Conservation (phyloP, 2,888 invertebrate species). For the Erebia ligea region DNA sequence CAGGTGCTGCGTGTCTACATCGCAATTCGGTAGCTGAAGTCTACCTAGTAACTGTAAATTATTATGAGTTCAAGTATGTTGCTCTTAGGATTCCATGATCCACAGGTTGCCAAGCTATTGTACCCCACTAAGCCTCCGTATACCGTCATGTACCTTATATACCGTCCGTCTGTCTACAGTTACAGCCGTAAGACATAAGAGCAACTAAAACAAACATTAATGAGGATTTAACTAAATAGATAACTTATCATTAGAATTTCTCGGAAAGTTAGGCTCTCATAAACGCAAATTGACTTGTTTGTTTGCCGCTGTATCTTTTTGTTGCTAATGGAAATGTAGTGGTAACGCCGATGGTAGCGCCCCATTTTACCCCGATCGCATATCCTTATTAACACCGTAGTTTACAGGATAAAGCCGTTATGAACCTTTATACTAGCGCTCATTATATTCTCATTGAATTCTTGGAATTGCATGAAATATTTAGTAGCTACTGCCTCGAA, state of each 20-base stretch:
- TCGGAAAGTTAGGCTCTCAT: background rate
- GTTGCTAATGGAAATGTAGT: constrained; percentile 28
- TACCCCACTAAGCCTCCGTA: too few relatives aligned
- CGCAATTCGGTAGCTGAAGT: too few relatives aligned
- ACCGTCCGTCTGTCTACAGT: too few relatives aligned
- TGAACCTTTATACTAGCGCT: constrained; percentile 3
- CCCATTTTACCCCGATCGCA: constrained; percentile 41
- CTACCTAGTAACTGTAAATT: too few relatives aligned
- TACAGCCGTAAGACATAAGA: too few relatives aligned
- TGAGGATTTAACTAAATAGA: background rate
- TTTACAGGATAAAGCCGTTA: constrained; percentile 32
- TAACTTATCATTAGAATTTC: background rate
- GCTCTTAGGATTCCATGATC: too few relatives aligned
- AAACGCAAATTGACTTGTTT: constrained; percentile 11
- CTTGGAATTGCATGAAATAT: background rate
- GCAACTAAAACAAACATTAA: too few relatives aligned
- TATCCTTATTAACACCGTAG: constrained; percentile 46
- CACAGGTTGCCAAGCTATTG: too few relatives aligned
- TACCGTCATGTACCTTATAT: too few relatives aligned
- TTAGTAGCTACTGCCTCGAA: background rate
- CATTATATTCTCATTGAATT: background rate
- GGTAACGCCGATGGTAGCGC: constrained; percentile 3
- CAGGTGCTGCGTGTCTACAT: too few relatives aligned
- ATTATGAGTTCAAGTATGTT: too few relatives aligned
- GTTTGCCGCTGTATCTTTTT: constrained; percentile 15